Percentiles rank a stretch among this genome's conserved stretches.
Evolutionary conservation across 2,113 vertebrate genomes (phyloP).

Genomic region (Numenius arquata): DNA sequence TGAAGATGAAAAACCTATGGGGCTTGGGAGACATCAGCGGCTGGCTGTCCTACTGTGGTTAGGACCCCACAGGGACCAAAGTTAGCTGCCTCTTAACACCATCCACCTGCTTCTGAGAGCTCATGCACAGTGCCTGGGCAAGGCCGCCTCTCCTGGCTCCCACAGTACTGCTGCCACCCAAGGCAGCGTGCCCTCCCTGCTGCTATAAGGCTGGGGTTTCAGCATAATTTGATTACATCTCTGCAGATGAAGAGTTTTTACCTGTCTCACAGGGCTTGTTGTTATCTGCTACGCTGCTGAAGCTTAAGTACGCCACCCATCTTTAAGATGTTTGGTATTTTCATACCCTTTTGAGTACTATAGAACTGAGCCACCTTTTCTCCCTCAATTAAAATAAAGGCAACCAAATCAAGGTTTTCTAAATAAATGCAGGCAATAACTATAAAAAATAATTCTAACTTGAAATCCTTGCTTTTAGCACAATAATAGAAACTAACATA

Average conservation of each 20-base stretch:
- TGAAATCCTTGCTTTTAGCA: neutral
- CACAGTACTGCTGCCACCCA: neutral
- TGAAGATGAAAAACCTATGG: neutral
- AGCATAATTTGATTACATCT: neutral
- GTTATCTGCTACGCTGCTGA: neutral
- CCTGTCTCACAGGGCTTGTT: neutral
- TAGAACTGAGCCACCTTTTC: neutral
- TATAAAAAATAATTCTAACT: neutral
- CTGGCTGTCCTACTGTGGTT: neutral
- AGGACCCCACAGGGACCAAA: neutral
- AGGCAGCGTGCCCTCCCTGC: neutral
- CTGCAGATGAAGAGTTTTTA: neutral
- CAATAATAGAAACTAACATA: neutral
- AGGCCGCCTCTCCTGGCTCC: neutral
- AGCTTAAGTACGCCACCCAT: neutral
- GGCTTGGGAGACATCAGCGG: neutral
- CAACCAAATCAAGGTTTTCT: neutral
- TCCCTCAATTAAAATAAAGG: neutral
- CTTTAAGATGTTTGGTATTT: neutral
- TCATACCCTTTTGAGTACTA: neutral
- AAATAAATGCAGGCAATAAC: neutral
- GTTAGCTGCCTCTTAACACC: neutral
- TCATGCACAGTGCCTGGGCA: rapidly evolving
- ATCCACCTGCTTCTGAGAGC: neutral
- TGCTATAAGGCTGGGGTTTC: neutral